Conservation (phyloP, 2,888 invertebrate genomes). For the Cephus runcator region DNA sequence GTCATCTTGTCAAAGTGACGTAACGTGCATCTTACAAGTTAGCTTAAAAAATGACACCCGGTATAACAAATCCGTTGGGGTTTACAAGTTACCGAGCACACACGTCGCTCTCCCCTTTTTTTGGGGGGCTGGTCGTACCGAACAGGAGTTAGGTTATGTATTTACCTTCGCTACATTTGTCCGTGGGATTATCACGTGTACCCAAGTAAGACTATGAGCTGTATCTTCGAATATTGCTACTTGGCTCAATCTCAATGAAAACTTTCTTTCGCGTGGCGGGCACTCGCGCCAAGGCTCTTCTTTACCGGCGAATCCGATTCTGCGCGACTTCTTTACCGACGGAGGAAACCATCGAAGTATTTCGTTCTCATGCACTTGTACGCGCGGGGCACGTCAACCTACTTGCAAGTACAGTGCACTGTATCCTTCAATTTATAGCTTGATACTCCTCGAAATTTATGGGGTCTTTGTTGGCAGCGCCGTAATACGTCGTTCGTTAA, state of each 20-base stretch:
- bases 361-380: too few relatives aligned
- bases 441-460: conserved; percentile 52
- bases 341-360: neutral
- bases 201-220: neutral
- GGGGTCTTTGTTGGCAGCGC: conserved; percentile 31
- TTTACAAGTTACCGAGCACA: neutral
- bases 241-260: neutral
- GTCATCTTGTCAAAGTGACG: too few relatives aligned
- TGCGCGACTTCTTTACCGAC: neutral
- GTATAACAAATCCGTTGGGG: neutral
- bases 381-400: neutral
- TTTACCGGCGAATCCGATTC: too few relatives aligned
- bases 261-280: neutral
- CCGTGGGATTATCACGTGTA: neutral
- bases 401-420: conserved; percentile 16
- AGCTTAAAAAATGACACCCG: neutral
- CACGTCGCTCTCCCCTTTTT: neutral
- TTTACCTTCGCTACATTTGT: neutral
- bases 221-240: neutral
- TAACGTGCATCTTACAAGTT: neutral
- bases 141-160: neutral
- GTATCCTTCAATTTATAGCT: conserved; percentile 55
- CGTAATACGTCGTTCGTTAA: conserved; percentile 36
- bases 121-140: too few relatives aligned
- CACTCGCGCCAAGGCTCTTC: too few relatives aligned